Evolutionary conservation across 2,797 vertebrate genomes (phyloP), one percentile per base, ranked within the genome.

Genomic region (Brachyalestes nurse): DNA sequence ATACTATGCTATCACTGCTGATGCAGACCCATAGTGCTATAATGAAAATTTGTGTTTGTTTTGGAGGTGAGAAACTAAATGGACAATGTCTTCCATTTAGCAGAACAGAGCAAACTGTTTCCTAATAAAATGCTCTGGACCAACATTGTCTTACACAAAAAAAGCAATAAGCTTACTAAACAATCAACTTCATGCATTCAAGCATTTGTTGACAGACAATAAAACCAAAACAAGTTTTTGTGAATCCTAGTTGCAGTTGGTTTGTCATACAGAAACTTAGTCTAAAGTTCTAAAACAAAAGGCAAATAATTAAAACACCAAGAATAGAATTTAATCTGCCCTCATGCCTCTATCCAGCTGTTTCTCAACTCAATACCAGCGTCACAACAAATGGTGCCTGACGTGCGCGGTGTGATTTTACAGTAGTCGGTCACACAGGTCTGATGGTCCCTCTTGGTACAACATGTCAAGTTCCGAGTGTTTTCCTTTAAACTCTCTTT

Each of bases 401-500:
- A 21, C 21, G n/a, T 38, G 13, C 7, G 23, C n/a, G 7, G 34
- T 42, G 34, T 21, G 66, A 21, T 55, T 73, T 73, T 73, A 73
- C 71, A 73, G 51, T 58, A 73, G 71, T 58, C 28, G 19, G 34
- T 38, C 51, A 72, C n/a, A n/a, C 51, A 72, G 2, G 28, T 72
- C 55, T 53, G 25, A 72, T 21, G 21, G 51, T 72, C 70, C 70
- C 53, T 72, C 51, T n/a, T 57, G 70, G 70, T 72, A 28, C 6
- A 21, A 17, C 53, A 57, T 73, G 71, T 73, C 71, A 73, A 58
- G 51, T 58, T 73, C 28, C 19, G 38, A 73, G 58, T 73, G 71
- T 73, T 73, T 72, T 72, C 23, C 69, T 72, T 72, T 73, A 38
- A 73, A 73, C 58, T 42, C 53, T 73, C 53, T 73, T 58, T 42